Conservation (phyloP, 2,888 invertebrate species). For the Andrena bicolor region DNA sequence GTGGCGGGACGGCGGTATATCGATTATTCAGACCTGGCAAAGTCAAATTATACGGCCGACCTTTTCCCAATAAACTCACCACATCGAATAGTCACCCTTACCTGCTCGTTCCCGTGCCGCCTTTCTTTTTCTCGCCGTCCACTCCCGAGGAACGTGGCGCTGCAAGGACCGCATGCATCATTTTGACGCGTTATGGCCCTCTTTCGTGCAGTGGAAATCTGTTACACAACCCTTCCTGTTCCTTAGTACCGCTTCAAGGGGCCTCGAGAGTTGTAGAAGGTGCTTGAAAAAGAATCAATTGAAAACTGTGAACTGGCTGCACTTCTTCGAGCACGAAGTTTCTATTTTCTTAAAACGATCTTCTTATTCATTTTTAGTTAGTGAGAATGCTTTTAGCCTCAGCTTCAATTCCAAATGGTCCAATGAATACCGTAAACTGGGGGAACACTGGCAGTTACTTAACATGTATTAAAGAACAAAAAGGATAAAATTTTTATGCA, state of each 20-base stretch:
- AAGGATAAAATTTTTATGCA: too few relatives aligned
- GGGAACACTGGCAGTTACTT: too few relatives aligned
- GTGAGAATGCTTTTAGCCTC: background rate
- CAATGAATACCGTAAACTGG: too few relatives aligned
- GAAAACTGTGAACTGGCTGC: constrained; percentile 3
- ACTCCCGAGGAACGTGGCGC: constrained; percentile 25
- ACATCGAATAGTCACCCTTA: constrained; percentile 68
- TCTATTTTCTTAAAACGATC: background rate
- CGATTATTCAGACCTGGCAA: constrained; percentile 80
- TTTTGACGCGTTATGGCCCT: constrained; percentile 58
- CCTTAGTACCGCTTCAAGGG: constrained; percentile 28
- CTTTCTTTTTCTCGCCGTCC: background rate
- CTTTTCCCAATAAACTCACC: constrained; percentile 74
- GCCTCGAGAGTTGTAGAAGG: constrained; percentile 5
- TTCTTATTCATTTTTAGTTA: background rate
- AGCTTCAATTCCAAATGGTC: too few relatives aligned
- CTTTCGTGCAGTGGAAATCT: constrained; percentile 53
- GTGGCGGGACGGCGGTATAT: constrained; percentile 65
- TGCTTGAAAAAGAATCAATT: constrained; percentile 35
- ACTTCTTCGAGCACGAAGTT: background rate
- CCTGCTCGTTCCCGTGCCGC: background rate
- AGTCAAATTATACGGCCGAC: constrained; percentile 78
- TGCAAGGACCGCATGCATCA: constrained; percentile 53
- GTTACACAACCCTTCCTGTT: constrained; percentile 41
- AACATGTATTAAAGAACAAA: too few relatives aligned